Percentiles rank a stretch among this genome's conserved stretches.
phyloP scores from a whole-genome alignment of 2,113 vertebrate genomes.

The Seriola rivoliana region DNA sequence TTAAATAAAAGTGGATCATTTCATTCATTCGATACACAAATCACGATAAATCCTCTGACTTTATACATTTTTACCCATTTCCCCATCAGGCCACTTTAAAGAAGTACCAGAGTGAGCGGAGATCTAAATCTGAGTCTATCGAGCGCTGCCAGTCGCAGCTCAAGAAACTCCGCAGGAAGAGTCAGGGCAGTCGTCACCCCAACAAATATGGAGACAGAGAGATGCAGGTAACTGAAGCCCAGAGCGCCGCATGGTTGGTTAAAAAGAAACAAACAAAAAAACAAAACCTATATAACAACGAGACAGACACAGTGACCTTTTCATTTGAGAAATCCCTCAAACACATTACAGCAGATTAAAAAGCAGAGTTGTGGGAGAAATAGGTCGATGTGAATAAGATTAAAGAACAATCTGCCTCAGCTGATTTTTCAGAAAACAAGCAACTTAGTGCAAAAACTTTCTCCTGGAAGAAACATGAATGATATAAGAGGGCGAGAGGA shows the following conservation, averaged over 20 bases:
- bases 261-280: neutral
- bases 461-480: constrained; percentile 16
- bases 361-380: constrained; percentile 39
- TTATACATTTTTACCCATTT: neutral
- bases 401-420: constrained; percentile 69
- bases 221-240: constrained; percentile 84
- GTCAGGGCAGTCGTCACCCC: constrained; percentile 88
- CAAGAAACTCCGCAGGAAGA: constrained; percentile 89
- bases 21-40: neutral
- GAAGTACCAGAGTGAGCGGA: constrained; percentile 88
- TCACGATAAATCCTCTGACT: neutral
- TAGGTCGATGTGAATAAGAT: constrained; percentile 57
- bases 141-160: constrained; percentile 89
- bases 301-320: constrained; percentile 2
- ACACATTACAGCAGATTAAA: constrained; percentile 44
- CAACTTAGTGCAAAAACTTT: constrained; percentile 17
- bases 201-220: constrained; percentile 91
- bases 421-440: constrained; percentile 66
- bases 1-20: neutral
- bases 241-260: neutral
- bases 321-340: constrained; percentile 34
- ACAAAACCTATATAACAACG: neutral
- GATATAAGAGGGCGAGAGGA: constrained; percentile 46
- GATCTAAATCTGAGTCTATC: constrained; percentile 87
- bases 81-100: constrained; percentile 86